These are phyloP conservation scores for Saccopteryx bilineata DNA, from an alignment of 2,113 vertebrate genomes.

Conservation along the genomic window DNA sequence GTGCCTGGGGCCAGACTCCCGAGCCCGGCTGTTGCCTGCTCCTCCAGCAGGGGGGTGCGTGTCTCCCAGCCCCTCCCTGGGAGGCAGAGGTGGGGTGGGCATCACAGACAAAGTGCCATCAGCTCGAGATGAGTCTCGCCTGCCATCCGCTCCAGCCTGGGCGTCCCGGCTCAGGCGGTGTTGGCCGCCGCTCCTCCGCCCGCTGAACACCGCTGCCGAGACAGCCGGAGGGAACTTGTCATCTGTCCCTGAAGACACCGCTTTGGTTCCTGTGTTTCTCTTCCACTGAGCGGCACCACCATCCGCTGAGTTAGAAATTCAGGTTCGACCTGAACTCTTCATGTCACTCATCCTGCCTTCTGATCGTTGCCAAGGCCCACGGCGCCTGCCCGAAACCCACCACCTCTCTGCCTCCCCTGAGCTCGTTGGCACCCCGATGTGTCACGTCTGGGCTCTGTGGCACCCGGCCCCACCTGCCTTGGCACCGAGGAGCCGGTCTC, in stretches of 20 bases:
- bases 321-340: fast-evolving
- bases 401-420: fast-evolving
- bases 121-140: too few relatives aligned
- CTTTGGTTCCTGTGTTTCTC: background rate
- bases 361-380: fast-evolving
- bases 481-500: background rate
- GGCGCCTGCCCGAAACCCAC: background rate
- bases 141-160: too few relatives aligned
- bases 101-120: fast-evolving
- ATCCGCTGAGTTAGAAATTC: fast-evolving
- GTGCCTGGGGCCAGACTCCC: fast-evolving
- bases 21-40: fast-evolving
- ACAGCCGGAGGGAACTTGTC: fast-evolving
- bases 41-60: fast-evolving
- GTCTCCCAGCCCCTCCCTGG: background rate
- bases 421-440: too few relatives aligned
- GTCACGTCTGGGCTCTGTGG: background rate
- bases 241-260: background rate
- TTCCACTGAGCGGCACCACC: background rate
- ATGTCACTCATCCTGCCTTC: background rate
- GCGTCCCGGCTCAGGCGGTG: background rate
- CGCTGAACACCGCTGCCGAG: background rate
- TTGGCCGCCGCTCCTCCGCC: background rate
- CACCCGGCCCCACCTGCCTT: too few relatives aligned
- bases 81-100: fast-evolving